phyloP scores from a whole-genome alignment of 2,113 vertebrate species.

The Zeus faber region DNA sequence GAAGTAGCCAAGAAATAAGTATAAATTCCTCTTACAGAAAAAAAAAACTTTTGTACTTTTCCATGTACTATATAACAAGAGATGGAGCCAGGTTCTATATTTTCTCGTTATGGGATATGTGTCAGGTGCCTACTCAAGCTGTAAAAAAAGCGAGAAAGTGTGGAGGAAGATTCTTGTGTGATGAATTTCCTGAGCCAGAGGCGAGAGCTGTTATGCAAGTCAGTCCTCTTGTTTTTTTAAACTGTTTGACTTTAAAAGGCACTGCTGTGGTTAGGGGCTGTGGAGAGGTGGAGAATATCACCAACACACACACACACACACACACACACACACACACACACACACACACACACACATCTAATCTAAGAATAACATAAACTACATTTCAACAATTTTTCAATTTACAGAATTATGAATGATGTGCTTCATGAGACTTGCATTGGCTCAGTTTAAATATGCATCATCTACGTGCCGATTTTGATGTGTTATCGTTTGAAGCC shows the following conservation, averaged over 20 bases:
- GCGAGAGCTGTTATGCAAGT: constrained; percentile 59
- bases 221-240: constrained; percentile 13
- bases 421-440: too few species aligned
- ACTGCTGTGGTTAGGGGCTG: constrained; percentile 19
- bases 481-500: too few species aligned
- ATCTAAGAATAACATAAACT: background rate
- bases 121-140: constrained; percentile 59
- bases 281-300: too few species aligned
- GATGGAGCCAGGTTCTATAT: constrained; percentile 36
- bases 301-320: too few species aligned
- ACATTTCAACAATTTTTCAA: too few species aligned
- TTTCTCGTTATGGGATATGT: constrained; percentile 48
- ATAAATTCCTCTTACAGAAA: too few species aligned
- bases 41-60: too few species aligned
- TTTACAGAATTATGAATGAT: too few species aligned
- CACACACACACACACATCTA: background rate
- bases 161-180: constrained; percentile 59
- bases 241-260: constrained; percentile 12
- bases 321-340: background rate
- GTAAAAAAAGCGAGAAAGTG: constrained; percentile 51
- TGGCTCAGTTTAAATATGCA: too few species aligned
- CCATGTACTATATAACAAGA: too few species aligned
- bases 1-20: too few species aligned
- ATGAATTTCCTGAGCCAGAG: constrained; percentile 55
- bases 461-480: too few species aligned